Conservation (phyloP, 2,797 vertebrate species). For the Hylomyscus alleni region DNA sequence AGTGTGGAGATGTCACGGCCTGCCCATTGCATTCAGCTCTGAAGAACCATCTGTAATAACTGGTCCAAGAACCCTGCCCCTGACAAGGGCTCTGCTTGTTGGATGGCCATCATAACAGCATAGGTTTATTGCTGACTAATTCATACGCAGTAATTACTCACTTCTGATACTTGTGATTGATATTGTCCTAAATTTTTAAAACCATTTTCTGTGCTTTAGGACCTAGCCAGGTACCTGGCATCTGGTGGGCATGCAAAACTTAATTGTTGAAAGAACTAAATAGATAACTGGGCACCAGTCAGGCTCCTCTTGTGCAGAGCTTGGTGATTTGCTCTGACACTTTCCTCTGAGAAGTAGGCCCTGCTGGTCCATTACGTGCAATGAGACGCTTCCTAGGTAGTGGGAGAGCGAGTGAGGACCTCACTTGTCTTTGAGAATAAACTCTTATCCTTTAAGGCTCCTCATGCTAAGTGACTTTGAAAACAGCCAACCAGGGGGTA, state of each 20-base stretch:
- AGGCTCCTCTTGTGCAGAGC: not conserved
- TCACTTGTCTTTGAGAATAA: not conserved
- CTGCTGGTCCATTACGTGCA: not conserved
- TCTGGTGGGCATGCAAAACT: not conserved
- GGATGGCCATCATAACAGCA: not conserved
- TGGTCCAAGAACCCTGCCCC: not conserved
- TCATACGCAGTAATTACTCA: not conserved
- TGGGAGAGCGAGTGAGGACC: not conserved
- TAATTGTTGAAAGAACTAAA: not conserved
- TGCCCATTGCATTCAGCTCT: not conserved
- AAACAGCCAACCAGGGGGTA: not conserved
- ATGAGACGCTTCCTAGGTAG: not conserved
- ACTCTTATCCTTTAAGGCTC: not conserved
- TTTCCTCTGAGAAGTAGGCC: conserved; percentile 20
- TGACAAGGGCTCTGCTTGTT: not conserved
- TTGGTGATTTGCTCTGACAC: not conserved
- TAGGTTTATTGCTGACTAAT: not conserved
- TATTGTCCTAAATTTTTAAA: not conserved
- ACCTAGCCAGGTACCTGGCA: not conserved
- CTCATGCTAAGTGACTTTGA: not conserved
- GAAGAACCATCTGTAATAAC: not conserved
- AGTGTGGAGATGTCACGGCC: not conserved
- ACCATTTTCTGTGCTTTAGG: not conserved
- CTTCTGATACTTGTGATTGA: not conserved
- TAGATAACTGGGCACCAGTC: not conserved